Conservation (phyloP, 2,797 vertebrate species). For the Myripristis jacobus region DNA sequence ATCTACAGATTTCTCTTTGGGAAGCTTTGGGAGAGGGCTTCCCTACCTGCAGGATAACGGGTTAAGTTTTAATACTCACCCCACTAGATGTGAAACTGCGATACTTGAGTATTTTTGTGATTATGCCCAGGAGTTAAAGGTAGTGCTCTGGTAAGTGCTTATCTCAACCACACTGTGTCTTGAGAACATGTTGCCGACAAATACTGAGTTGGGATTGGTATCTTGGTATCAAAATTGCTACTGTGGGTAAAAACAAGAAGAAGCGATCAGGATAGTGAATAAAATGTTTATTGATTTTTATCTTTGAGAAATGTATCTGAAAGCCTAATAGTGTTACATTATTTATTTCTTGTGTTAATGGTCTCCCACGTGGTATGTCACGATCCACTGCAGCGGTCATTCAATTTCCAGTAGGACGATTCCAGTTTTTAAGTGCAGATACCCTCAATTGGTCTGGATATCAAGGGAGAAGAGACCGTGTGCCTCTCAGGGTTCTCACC, state of each 20-base stretch:
- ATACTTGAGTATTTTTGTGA: constrained; percentile 70
- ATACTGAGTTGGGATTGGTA: constrained; percentile 34
- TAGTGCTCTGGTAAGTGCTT: constrained; percentile 80
- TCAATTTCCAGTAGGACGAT: background rate
- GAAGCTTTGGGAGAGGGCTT: constrained; percentile 63
- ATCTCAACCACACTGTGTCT: constrained; percentile 56
- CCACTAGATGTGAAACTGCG: constrained; percentile 69
- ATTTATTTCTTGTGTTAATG: background rate
- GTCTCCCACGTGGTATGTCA: constrained; percentile 10
- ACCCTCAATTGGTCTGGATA: constrained; percentile 1
- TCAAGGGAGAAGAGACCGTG: constrained; percentile 1
- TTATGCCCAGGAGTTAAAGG: constrained; percentile 64
- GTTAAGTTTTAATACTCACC: constrained; percentile 62
- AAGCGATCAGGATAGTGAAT: background rate
- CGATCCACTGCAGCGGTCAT: constrained; percentile 7
- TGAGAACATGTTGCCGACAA: constrained; percentile 57
- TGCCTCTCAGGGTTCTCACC: no score
- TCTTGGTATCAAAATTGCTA: constrained; percentile 16
- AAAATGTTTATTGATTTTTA: constrained; percentile 34
- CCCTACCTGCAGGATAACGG: constrained; percentile 67
- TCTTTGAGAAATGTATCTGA: background rate
- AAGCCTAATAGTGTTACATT: constrained; percentile 14
- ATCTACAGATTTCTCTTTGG: constrained; percentile 64
- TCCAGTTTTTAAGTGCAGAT: background rate
- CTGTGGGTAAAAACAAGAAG: constrained; percentile 24